Evolutionary conservation across 2,797 vertebrate genomes (phyloP).

Genomic region (Fistularia tabacaria): DNA sequence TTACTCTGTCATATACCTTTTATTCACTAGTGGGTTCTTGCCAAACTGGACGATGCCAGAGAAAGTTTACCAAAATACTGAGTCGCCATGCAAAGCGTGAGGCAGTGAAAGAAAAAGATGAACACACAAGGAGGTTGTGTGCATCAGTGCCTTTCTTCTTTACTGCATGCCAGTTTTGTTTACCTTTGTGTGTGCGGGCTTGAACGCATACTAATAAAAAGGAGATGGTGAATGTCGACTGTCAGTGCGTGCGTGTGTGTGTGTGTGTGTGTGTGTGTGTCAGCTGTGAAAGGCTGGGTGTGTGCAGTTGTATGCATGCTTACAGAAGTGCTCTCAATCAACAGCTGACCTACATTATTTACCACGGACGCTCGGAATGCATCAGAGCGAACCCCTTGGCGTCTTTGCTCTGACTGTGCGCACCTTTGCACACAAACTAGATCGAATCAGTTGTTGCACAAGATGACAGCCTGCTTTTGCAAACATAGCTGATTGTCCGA

Average conservation of each 20-base stretch:
- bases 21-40: slow-evolving; percentile 87
- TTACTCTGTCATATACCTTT: not conserved
- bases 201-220: too few species aligned
- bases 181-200: slow-evolving; percentile 19
- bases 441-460: too few species aligned
- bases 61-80: slow-evolving; percentile 81
- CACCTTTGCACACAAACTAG: slow-evolving; percentile 1
- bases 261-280: not conserved
- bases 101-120: not conserved
- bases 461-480: slow-evolving; percentile 3
- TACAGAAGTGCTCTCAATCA: slow-evolving; percentile 19
- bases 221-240: too few species aligned
- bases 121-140: slow-evolving; percentile 16
- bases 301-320: slow-evolving; percentile 25
- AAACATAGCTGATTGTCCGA: not conserved
- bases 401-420: slow-evolving; percentile 11
- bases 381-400: slow-evolving; percentile 8
- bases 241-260: slow-evolving; percentile 8
- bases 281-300: not conserved
- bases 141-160: slow-evolving; percentile 70
- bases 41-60: slow-evolving; percentile 88
- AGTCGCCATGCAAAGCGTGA: slow-evolving; percentile 11
- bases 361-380: slow-evolving; percentile 8
- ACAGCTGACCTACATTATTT: slow-evolving; percentile 1
- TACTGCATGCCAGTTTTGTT: slow-evolving; percentile 52